Base-by-base conservation (phyloP, 2,797 vertebrate species). In the Enteromius fasciolatus region DNA sequence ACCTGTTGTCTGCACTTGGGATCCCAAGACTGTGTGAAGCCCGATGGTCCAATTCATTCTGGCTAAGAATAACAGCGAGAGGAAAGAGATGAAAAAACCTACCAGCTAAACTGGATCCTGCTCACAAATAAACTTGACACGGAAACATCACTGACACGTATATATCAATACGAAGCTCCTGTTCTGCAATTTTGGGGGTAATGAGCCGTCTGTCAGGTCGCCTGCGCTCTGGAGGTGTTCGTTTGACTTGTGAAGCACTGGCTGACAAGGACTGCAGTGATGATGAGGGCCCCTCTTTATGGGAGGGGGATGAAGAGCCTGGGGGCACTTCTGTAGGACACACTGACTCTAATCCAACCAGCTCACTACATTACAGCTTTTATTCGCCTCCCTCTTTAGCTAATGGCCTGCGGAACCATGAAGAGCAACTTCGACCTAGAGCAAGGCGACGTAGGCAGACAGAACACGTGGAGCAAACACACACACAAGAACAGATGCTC, bases 201-300 rank as follows among this genome's bases (percentile, higher is more conserved):
- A 96, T 98, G 93, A 98, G 96, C 79, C 95, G 96, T 86, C 95
- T 96, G 88, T 96, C 96, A 33, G 95, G 95, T 91, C 96, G 95
- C 89, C 94, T 97, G 82, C 95, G 94, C 92, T 96, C 96, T 91
- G 96, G 96, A 61, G 95, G 96, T 64, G 95, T 96, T 89, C 95
- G 95, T 88, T 93, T 96, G 90, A 94, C 95, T 94, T 96, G 95
- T 18, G 94, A 95, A 76, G 93, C 92, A 85, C 93, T 93, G 57
- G 92, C 92, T 89, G 15, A 91, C 86, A 88, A 90, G 81, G 88
- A 90, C 85, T 25, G 93, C 89, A 39, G 92, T 91, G 86, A 93
- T 78, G 86, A 91, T 84, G 90, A 91, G 74, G 91, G 87, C 70
- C 92, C 92, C 18, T 92, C 94, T 82, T 87, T 91, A 85, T 94